phyloP scores from a whole-genome alignment of 1,140 invertebrate species.

The Pteromalus puparum region DNA sequence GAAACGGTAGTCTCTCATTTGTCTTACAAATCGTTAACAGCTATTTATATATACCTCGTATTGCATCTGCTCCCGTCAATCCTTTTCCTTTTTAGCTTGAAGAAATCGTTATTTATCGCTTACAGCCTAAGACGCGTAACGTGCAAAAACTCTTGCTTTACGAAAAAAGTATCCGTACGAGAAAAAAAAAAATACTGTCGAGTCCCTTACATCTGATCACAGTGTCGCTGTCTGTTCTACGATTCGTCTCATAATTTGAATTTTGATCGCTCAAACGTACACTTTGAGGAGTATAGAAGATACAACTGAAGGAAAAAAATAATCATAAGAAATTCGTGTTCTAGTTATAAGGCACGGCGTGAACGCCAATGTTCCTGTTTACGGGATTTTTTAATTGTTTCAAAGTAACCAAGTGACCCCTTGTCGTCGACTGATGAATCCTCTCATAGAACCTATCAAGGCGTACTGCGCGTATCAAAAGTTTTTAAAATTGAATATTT shows the following conservation, averaged over 20 bases:
- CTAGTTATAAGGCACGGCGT: conserved; percentile 48
- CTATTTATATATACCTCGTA: conserved; percentile 31
- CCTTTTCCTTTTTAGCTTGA: conserved; percentile 46
- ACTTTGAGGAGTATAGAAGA: conserved; percentile 35
- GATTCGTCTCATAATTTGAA: conserved; percentile 49
- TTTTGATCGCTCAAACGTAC: conserved; percentile 47
- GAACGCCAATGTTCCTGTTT: conserved; percentile 39
- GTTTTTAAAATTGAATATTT: background rate
- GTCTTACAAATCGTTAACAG: background rate
- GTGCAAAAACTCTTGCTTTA: conserved; percentile 50
- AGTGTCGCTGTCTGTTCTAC: conserved; percentile 53
- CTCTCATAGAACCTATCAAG: too few species aligned
- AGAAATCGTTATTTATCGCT: conserved; percentile 51
- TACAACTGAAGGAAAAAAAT: conserved; percentile 36
- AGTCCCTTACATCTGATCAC: conserved; percentile 55
- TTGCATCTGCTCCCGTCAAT: conserved; percentile 50
- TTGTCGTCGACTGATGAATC: background rate
- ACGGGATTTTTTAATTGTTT: background rate
- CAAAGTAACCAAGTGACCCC: background rate
- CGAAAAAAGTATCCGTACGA: conserved; percentile 49
- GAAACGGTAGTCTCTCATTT: background rate
- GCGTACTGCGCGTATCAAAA: background rate
- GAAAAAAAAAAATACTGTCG: conserved; percentile 53
- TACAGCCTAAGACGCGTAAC: conserved; percentile 48
- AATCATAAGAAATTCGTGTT: conserved; percentile 30